These are phyloP conservation scores for Iphiclides podalirius DNA, from an alignment of 2,888 invertebrate genomes.

Conservation along the genomic window DNA sequence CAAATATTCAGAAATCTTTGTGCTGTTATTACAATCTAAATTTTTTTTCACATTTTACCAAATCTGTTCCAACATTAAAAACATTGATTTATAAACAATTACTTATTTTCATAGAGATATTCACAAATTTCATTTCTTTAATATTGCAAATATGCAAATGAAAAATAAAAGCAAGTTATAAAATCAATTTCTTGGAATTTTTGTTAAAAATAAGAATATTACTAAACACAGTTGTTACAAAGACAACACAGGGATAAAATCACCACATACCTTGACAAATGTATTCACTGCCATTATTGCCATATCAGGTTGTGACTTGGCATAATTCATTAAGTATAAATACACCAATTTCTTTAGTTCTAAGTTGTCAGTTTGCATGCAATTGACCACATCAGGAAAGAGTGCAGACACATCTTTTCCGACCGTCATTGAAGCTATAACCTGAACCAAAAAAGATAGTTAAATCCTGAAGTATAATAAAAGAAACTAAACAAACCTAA, in stretches of 20 bases:
- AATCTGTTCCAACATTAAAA: not conserved
- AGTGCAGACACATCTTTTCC: slow-evolving; percentile 99
- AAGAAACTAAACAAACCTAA: too few species aligned
- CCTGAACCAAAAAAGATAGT: slow-evolving; percentile 83
- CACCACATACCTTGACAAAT: slow-evolving; percentile 93
- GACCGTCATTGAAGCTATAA: slow-evolving; percentile 99
- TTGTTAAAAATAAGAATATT: slow-evolving; percentile 11
- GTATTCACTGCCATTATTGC: slow-evolving; percentile 99
- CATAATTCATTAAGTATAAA: slow-evolving; percentile 99
- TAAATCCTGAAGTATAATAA: too few species aligned
- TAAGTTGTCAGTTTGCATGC: slow-evolving; percentile 99
- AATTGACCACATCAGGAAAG: slow-evolving; percentile 99
- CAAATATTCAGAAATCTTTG: slow-evolving; percentile 23
- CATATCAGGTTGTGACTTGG: slow-evolving; percentile 99
- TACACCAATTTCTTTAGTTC: slow-evolving; percentile 99
- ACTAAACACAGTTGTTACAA: slow-evolving; percentile 6
- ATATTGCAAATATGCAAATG: slow-evolving; percentile 29
- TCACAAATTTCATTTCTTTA: not conserved
- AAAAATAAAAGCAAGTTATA: slow-evolving; percentile 25
- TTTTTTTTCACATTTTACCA: not conserved
- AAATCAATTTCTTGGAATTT: slow-evolving; percentile 7
- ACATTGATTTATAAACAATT: not conserved
- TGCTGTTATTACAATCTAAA: slow-evolving; percentile 12
- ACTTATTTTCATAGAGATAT: too few species aligned
- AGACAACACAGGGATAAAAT: not conserved